Evolutionary conservation across 2,797 vertebrate species (phyloP).

Genomic region (Tadarida brasiliensis): DNA sequence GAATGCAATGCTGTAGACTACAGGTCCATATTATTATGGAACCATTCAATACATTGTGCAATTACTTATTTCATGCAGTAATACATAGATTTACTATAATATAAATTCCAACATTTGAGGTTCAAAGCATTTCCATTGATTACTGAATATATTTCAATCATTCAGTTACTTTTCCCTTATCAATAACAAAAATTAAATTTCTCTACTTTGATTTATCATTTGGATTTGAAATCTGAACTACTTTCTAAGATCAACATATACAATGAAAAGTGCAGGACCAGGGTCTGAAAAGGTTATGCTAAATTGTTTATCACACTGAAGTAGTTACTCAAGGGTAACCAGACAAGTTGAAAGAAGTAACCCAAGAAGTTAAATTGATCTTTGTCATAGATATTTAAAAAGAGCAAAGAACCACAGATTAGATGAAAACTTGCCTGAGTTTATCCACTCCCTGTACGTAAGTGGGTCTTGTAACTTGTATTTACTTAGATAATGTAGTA

Average conservation of each 20-base stretch:
- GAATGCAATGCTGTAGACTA: neutral
- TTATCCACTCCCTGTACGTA: conserved; percentile 42
- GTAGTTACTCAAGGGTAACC: conserved; percentile 81
- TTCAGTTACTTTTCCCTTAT: conserved; percentile 34
- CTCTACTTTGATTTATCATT: conserved; percentile 73
- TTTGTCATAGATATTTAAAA: conserved; percentile 83
- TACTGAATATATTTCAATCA: conserved; percentile 44
- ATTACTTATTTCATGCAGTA: neutral
- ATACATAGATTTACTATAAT: neutral
- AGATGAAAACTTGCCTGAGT: conserved; percentile 68
- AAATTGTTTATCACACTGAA: conserved; percentile 87
- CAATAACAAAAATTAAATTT: conserved; percentile 52
- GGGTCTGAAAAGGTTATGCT: conserved; percentile 76
- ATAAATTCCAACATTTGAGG: neutral
- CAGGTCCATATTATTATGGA: neutral
- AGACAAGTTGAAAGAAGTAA: conserved; percentile 86
- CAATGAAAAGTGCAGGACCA: conserved; percentile 77
- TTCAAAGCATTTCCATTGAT: neutral
- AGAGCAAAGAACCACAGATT: conserved; percentile 58
- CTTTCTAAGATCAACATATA: conserved; percentile 84
- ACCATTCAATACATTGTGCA: neutral
- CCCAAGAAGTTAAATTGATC: conserved; percentile 87
- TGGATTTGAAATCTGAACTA: conserved; percentile 80
- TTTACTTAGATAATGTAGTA: conserved; percentile 65
- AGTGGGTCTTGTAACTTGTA: conserved; percentile 66